Evolutionary conservation across 2,888 invertebrate genomes (phyloP).

Genomic region (Leptopilina drosophilae): DNA sequence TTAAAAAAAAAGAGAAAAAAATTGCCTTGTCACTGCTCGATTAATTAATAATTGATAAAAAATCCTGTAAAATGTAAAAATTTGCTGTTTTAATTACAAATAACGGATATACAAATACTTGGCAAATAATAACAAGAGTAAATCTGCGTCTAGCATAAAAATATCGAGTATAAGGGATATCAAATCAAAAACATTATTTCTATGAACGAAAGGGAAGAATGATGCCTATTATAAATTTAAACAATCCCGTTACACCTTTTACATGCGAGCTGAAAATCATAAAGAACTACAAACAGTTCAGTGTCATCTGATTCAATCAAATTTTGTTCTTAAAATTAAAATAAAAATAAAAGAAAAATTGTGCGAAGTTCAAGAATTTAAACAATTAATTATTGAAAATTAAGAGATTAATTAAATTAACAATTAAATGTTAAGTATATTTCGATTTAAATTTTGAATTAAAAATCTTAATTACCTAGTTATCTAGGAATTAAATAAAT

Average conservation of each 20-base stretch:
- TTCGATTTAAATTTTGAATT: no score
- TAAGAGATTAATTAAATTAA: no score
- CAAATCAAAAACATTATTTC: constrained; percentile 8
- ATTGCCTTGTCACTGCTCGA: no score
- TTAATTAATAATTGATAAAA: background rate
- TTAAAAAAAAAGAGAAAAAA: background rate
- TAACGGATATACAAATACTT: constrained; percentile 22
- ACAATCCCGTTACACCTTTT: constrained; percentile 31
- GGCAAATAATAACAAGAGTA: constrained; percentile 31
- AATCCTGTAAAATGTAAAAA: constrained; percentile 16
- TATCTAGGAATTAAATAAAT: no score
- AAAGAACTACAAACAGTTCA: constrained; percentile 38
- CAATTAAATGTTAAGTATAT: no score
- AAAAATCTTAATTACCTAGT: no score
- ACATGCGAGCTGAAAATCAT: constrained; percentile 39
- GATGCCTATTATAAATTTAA: constrained; percentile 35
- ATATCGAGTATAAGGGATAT: constrained; percentile 31
- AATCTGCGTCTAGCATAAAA: constrained; percentile 37
- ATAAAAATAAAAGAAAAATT: background rate
- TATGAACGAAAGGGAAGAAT: constrained; percentile 22
- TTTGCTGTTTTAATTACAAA: background rate
- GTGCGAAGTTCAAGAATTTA: no score
- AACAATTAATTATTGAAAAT: no score
- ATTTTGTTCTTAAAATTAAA: background rate
- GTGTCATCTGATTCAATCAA: background rate